phyloP scores from a whole-genome alignment of 2,888 invertebrate genomes.

The Tillus elongatus region DNA sequence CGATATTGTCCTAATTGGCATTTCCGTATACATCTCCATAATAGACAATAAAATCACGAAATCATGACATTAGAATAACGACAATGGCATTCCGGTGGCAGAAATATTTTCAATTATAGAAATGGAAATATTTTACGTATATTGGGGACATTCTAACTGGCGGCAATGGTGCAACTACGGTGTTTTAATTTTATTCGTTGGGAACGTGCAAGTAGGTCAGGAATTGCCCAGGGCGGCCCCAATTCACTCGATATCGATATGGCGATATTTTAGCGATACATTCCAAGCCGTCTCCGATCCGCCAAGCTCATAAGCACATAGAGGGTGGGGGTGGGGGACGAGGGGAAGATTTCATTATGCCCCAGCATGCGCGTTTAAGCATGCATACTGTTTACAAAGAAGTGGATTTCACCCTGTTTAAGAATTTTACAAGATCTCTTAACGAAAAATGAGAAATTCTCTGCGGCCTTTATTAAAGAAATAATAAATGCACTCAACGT shows the following conservation, averaged over 20 bases:
- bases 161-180: not conserved
- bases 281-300: conserved; percentile 10
- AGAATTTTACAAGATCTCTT: conserved; percentile 5
- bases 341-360: too few species aligned
- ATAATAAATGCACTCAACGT: conserved; percentile 22
- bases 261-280: conserved; percentile 17
- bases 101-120: not conserved
- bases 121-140: not conserved
- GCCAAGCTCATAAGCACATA: conserved; percentile 10
- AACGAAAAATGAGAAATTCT: conserved; percentile 1
- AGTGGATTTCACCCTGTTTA: conserved; percentile 9
- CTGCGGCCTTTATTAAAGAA: conserved; percentile 18
- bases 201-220: conserved; percentile 6
- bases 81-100: too few species aligned
- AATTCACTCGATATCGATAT: conserved; percentile 11
- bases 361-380: too few species aligned
- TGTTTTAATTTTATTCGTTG: not conserved
- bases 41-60: too few species aligned
- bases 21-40: too few species aligned
- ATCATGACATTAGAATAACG: too few species aligned
- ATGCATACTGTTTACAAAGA: conserved; percentile 13
- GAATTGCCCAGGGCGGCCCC: not conserved
- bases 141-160: too few species aligned
- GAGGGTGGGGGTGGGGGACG: not conserved
- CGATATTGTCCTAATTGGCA: too few species aligned